Evolutionary conservation across 2,797 vertebrate genomes (phyloP), one percentile per base, ranked within the genome.

Genomic region (Cichlasoma orientale): DNA sequence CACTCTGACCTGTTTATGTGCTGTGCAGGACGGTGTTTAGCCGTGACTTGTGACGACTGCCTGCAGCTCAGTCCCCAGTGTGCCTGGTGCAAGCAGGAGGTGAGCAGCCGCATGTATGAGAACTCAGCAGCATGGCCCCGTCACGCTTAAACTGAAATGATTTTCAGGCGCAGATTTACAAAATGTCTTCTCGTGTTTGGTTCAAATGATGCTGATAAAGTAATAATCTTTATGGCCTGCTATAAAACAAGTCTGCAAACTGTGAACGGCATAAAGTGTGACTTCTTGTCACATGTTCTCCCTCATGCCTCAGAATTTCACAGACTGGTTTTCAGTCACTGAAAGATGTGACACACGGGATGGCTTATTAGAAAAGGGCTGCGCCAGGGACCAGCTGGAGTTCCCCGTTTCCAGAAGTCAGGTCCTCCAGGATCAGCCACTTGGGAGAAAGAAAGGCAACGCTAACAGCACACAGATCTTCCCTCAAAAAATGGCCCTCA

Each of bases 31-130:
- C 95, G 89, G 78, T 99, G 98, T 91, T 94, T 95, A 73, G 66
- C 86, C 55, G 93, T 95, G 89, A 97, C 95, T 85, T 99, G 98
- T 94, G 96, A 96, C 74, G 95, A 97, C 63, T 99, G 98, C 94
- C 95, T 99, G 85, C 96, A 96, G 90, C 93, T 95, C 11, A 97
- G 97, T 90, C 96, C 97, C 36, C 93, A 93, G 76, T 99, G 98
- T 16, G 97, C 97, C 87, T 99, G 98, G 98, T 99, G 98, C 90
- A 96, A 95, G 80, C 97, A 97, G 92, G 96, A 99, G 98, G 98
- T 99, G 96, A 89, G 19, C 38, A 70, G 6, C 16, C 50, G n/a
- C 38, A 63, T 18, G 19, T 8, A 61, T 1, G 6, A 68, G 10
- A 38, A 53, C 13, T 38, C 31, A 7, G 13, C 8, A 25, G 3